Conservation (phyloP, 2,113 vertebrate species). For the Saiga tatarica region DNA sequence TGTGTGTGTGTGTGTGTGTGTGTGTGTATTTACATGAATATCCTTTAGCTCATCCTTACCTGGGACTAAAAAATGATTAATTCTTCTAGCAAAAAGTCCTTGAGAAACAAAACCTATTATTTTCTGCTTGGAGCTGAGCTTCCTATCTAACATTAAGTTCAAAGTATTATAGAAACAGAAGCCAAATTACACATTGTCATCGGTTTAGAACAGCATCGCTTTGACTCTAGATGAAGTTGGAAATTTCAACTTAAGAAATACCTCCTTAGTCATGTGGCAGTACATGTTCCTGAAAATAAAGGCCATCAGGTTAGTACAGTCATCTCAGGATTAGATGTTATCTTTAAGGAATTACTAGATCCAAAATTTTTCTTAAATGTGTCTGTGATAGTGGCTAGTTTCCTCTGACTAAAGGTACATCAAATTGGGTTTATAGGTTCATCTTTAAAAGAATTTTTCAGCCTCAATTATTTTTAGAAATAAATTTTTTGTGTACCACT, state of each 20-base stretch:
- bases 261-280: neutral
- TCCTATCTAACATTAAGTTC: neutral
- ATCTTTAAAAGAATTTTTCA: neutral
- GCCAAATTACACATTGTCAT: slow-evolving; percentile 33
- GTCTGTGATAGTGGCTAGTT: neutral
- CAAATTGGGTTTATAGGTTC: neutral
- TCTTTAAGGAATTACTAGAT: neutral
- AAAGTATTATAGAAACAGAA: slow-evolving; percentile 29
- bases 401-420: neutral
- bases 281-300: neutral
- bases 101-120: slow-evolving; percentile 49
- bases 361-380: neutral
- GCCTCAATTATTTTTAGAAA: neutral
- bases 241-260: neutral
- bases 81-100: slow-evolving; percentile 32
- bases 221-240: neutral
- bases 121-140: slow-evolving; percentile 21
- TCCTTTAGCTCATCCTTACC: neutral
- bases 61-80: neutral
- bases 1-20: neutral
- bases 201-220: neutral
- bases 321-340: neutral
- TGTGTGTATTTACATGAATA: neutral
- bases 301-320: neutral
- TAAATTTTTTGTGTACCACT: neutral